Conservation (phyloP, 2,888 invertebrate species). For the Pterostichus madidus region DNA sequence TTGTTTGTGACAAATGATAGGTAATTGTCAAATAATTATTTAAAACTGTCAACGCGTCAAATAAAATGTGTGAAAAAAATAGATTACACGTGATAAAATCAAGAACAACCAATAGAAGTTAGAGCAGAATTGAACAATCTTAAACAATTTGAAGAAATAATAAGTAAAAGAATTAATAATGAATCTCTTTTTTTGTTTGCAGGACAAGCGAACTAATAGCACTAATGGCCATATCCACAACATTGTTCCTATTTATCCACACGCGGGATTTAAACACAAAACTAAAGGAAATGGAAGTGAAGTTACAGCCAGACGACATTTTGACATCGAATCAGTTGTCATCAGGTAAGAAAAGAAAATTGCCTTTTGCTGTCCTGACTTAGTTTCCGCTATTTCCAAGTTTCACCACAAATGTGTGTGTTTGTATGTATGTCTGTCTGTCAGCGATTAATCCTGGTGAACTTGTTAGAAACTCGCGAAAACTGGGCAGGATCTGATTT, state of each 20-base stretch:
- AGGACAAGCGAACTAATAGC: slow-evolving; percentile 92
- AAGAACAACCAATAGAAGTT: too few species aligned
- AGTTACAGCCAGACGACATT: slow-evolving; percentile 83
- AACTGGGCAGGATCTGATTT: slow-evolving; percentile 14
- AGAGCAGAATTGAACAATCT: too few species aligned
- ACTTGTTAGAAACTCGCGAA: slow-evolving; percentile 6
- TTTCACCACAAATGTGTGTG: slow-evolving; percentile 18
- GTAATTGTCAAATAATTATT: too few species aligned
- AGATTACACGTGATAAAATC: too few species aligned
- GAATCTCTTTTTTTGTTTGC: slow-evolving; percentile 68
- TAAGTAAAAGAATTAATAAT: too few species aligned
- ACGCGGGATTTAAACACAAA: slow-evolving; percentile 90
- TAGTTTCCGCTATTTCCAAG: slow-evolving; percentile 17
- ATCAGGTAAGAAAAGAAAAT: slow-evolving; percentile 75
- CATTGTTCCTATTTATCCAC: slow-evolving; percentile 91
- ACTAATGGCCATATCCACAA: slow-evolving; percentile 89
- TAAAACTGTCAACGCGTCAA: too few species aligned
- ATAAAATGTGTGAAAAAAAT: too few species aligned
- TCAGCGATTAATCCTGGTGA: not conserved
- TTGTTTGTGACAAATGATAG: too few species aligned
- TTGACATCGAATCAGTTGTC: slow-evolving; percentile 78
- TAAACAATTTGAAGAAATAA: too few species aligned
- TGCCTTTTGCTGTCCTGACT: not conserved
- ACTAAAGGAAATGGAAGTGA: slow-evolving; percentile 89
- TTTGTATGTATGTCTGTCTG: not conserved